Evolutionary conservation across 2,888 invertebrate genomes (phyloP).

Genomic region (Mythimna pallens): DNA sequence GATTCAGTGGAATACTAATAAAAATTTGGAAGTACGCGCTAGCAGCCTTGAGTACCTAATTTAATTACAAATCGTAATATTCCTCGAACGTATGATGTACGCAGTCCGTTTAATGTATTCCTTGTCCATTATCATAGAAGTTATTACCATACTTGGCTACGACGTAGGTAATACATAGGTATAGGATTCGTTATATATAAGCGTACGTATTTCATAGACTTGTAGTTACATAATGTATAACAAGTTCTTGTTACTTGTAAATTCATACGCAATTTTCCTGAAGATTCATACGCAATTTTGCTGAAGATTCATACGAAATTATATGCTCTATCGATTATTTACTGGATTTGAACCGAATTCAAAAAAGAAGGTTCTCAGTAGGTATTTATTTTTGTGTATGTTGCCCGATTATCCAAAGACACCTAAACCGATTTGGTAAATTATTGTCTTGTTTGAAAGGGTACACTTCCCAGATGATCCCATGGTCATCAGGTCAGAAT

Average conservation of each 20-base stretch:
- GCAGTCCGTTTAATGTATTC: conserved; percentile 21
- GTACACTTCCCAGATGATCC: too few relatives aligned
- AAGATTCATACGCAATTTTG: too few relatives aligned
- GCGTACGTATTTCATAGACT: conserved; percentile 9
- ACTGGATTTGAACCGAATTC: too few relatives aligned
- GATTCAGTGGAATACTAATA: conserved; percentile 47
- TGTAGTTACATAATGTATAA: conserved; percentile 12
- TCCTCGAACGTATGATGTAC: neutral
- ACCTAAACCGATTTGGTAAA: too few relatives aligned
- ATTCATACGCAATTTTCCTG: too few relatives aligned
- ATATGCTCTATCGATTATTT: too few relatives aligned
- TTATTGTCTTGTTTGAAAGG: too few relatives aligned
- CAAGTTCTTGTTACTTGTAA: neutral
- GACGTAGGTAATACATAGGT: neutral
- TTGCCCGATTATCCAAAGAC: too few relatives aligned
- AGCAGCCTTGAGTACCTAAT: conserved; percentile 7
- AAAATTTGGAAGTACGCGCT: conserved; percentile 25
- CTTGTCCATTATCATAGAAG: conserved; percentile 9
- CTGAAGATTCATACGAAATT: too few relatives aligned
- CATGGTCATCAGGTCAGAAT: too few relatives aligned
- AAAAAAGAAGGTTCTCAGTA: too few relatives aligned
- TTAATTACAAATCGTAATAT: conserved; percentile 37
- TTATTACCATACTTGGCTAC: conserved; percentile 15
- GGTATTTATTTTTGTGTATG: too few relatives aligned
- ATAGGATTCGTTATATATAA: conserved; percentile 16